phyloP scores from a whole-genome alignment of 2,113 vertebrate species.

The Paratilapia polleni region DNA sequence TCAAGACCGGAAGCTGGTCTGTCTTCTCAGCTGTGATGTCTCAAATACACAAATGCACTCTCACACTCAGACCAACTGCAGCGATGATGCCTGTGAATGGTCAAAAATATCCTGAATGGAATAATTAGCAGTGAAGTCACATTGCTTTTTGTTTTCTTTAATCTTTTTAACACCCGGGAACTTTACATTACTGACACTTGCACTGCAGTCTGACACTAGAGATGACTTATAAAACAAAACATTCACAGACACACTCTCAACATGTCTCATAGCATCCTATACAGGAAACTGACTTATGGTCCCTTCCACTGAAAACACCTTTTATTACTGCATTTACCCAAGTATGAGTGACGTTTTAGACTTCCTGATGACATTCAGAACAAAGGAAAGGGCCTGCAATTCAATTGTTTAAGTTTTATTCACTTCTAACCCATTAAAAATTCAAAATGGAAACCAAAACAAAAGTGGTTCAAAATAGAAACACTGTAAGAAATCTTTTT shows the following conservation, averaged over 20 bases:
- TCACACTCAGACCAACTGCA: constrained; percentile 56
- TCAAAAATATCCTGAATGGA: constrained; percentile 63
- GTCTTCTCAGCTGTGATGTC: constrained; percentile 70
- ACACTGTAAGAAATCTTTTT: not conserved
- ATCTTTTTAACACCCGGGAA: constrained; percentile 28
- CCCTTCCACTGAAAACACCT: constrained; percentile 19
- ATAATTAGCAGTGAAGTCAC: constrained; percentile 41
- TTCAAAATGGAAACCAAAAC: constrained; percentile 5
- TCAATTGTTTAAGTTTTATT: constrained; percentile 32
- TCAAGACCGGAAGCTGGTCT: constrained; percentile 55
- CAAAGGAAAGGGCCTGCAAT: not conserved
- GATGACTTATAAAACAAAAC: not conserved
- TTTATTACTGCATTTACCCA: constrained; percentile 24
- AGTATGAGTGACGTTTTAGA: constrained; percentile 22
- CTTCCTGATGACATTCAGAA: constrained; percentile 43
- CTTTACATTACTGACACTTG: not conserved
- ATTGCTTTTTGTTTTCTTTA: constrained; percentile 28
- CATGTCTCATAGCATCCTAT: constrained; percentile 9
- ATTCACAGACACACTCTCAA: not conserved
- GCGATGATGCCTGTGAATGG: constrained; percentile 60
- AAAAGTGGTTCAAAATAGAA: no score
- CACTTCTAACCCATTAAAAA: not conserved
- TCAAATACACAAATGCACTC: constrained; percentile 62
- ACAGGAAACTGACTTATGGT: not conserved
- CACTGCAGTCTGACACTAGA: not conserved